These are phyloP conservation scores for Rhea pennata DNA, from an alignment of 2,113 vertebrate genomes.

Conservation along the genomic window DNA sequence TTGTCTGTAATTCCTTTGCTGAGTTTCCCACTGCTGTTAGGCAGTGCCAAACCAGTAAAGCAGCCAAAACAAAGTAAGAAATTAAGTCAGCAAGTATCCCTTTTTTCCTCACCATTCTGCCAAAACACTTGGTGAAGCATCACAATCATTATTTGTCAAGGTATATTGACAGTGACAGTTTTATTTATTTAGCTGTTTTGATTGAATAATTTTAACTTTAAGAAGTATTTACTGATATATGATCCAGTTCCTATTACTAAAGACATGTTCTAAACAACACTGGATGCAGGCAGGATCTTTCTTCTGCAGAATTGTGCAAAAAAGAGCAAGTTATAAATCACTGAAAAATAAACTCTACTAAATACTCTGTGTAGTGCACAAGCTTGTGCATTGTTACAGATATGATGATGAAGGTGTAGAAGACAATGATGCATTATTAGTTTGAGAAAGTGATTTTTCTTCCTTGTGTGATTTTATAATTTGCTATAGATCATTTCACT, in stretches of 20 bases:
- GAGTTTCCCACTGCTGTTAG: not conserved
- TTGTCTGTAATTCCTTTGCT: not conserved
- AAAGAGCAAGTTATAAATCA: slow-evolving; percentile 19
- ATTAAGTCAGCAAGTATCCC: not conserved
- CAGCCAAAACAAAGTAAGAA: not conserved
- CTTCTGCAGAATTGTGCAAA: not conserved
- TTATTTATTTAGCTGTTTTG: not conserved
- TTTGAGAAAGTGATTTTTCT: slow-evolving; percentile 25
- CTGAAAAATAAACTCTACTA: slow-evolving; percentile 15
- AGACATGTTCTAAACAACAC: not conserved
- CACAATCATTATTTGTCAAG: not conserved
- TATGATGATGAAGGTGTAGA: slow-evolving; percentile 1
- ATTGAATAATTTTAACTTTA: not conserved
- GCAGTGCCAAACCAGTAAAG: not conserved
- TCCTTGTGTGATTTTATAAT: slow-evolving; percentile 20
- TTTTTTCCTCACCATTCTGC: not conserved
- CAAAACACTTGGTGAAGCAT: not conserved
- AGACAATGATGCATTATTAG: not conserved
- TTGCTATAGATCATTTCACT: slow-evolving; percentile 17
- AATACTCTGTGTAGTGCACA: not conserved
- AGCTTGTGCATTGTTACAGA: not conserved
- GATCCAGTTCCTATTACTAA: not conserved
- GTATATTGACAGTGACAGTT: not conserved
- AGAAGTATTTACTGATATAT: not conserved
- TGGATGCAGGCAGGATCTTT: not conserved